Base-by-base conservation (phyloP, 2,888 invertebrate genomes). In the Eupeodes luniger region DNA sequence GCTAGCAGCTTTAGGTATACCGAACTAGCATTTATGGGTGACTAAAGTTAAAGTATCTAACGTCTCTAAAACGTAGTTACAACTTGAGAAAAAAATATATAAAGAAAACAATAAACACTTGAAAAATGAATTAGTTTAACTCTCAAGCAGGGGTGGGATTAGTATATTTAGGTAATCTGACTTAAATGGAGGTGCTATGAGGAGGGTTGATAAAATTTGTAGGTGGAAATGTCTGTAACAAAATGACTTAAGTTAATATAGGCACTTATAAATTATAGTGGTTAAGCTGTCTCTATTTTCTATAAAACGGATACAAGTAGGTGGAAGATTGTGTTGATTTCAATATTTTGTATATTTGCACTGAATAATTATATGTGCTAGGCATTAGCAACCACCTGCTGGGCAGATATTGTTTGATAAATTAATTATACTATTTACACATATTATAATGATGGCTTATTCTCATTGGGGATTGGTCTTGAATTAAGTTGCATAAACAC, bases 81-180 rank as follows among this genome's bases (percentile, higher is more conserved):
- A 27, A 59, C 1, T 44, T 19, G 16, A 55, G 55, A 55, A 12
- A 55, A 12, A 5, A 36, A 36, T 5, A 34, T 47, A 36, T 19
- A 67, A 19, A 69, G 19, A 19, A 76, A 72, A 66, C 67, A 78
- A 78, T 81, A 16, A 72, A n/a, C 57, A 70, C 76, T 64, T 57
- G 12, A 57, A 6, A n/a, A 70, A 66, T 77, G 34, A 6, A 85
- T 67, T 61, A 61, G 34, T 64, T 57, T 36, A 36, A 44, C 62
- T 53, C 55, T 74, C 72, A 78, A 57, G 79, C 53, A 80, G 83
- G 86, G 83, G 86, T 87, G 86, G 83, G 5, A 40, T 61, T n/a
- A 9, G 36, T 6, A 1, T 61, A 36, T n/a, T 9, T 7, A 67
- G 27, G 49, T 36, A 47, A 19, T n/a, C 19, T 10, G 78, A 80